Base-by-base conservation (phyloP, 2,888 invertebrate species). In the Nesidiocoris tenuis region DNA sequence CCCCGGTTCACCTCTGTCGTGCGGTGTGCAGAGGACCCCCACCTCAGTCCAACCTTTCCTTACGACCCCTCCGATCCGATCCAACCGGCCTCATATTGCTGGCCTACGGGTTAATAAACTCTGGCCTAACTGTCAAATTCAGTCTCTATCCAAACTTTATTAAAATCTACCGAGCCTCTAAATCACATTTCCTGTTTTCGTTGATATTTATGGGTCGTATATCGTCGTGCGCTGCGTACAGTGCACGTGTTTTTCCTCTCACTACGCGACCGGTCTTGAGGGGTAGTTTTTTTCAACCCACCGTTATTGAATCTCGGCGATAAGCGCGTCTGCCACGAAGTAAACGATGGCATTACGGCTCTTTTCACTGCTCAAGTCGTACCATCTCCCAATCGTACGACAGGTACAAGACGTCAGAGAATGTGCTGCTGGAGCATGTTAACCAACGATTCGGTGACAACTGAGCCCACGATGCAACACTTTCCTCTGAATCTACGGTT, bases 141-240 rank as follows among this genome's bases (percentile, higher is more conserved):
- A 68, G 68, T 57, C 68, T 39, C 68, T 55, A 68, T 68, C 68
- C 68, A 19, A 68, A 68, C 57, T 68, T 68, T 68, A 68, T 68
- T 68, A 68, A 68, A 68, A 68, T 68, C 56, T 68, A 68, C 68
- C 18, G 68, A 39, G 68, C 68, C 24, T 56, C 68, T 68, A 68
- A 68, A 68, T 68, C 68, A 21, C 57, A 68, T 68, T 68, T 68
- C 68, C 68, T 68, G 68, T 68, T 68, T 57, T 57, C 59, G 56
- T 68, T 68, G 21, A 57, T 63, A 68, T 68, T 68, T 57, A 68
- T 57, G 57, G 68, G 17, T 16, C n/a, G 25, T 17, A 64, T 64
- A 64, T 25, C 64, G 25, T 25, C 64, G 64, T 18, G 21, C 63
- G 23, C 22, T 9, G 16, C 22, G 63, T 23, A 63, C 63, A 12